Evolutionary conservation across 1,140 invertebrate genomes (phyloP).

Genomic region (Zeugodacus cucurbitae): DNA sequence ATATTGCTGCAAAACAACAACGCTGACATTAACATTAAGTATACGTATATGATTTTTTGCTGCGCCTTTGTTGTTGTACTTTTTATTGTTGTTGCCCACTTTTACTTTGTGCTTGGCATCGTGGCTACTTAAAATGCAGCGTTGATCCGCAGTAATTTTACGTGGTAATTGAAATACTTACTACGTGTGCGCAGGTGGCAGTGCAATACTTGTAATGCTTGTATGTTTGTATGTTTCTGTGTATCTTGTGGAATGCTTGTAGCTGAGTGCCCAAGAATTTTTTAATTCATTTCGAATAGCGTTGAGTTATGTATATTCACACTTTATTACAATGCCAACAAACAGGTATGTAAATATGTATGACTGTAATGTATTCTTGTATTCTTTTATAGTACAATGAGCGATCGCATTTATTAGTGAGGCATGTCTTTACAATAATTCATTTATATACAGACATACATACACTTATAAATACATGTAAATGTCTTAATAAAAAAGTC

Average conservation of each 20-base stretch:
- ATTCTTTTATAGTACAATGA: too few species aligned
- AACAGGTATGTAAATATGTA: not conserved
- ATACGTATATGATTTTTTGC: not conserved
- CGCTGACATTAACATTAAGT: not conserved
- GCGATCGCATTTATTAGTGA: too few species aligned
- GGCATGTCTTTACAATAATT: too few species aligned
- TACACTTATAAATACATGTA: not conserved
- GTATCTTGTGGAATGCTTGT: not conserved
- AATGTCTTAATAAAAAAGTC: not conserved
- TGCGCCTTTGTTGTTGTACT: not conserved
- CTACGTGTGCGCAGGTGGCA: not conserved
- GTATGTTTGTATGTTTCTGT: not conserved
- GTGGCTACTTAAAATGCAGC: not conserved
- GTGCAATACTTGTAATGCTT: not conserved
- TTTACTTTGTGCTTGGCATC: not conserved
- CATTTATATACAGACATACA: not conserved
- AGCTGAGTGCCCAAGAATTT: not conserved
- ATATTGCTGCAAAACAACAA: too few species aligned
- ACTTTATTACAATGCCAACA: not conserved
- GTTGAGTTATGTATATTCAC: not conserved
- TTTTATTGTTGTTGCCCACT: not conserved
- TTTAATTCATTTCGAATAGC: not conserved
- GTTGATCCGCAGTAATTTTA: not conserved
- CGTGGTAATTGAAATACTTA: not conserved
- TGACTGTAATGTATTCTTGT: not conserved